Conservation (phyloP, 2,797 vertebrate species). For the Phoxinus dragarum region DNA sequence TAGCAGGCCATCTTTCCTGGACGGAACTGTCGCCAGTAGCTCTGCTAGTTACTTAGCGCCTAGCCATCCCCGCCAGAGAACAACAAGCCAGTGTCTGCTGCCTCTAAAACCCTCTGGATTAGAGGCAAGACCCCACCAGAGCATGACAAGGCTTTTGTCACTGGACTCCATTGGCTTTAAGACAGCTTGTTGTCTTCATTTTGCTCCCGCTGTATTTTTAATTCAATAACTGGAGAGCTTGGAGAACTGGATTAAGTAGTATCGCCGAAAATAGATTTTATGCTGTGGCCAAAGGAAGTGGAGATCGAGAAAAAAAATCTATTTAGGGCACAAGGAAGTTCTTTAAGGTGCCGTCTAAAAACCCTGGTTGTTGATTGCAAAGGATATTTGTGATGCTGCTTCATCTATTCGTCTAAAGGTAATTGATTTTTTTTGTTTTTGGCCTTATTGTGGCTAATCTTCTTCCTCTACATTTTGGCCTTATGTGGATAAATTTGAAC, state of each 20-base stretch:
- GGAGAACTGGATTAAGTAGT: constrained; percentile 29
- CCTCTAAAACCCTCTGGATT: constrained; percentile 79
- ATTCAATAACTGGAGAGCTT: constrained; percentile 27
- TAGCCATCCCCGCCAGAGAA: constrained; percentile 67
- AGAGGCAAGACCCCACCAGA: constrained; percentile 79
- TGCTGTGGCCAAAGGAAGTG: constrained; percentile 48
- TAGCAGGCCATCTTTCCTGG: constrained; percentile 79
- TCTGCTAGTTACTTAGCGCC: constrained; percentile 81
- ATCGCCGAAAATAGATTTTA: constrained; percentile 31
- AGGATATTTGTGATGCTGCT: constrained; percentile 6
- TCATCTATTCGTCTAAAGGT: not conserved
- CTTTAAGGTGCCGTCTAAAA: constrained; percentile 30
- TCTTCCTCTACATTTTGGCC: not conserved
- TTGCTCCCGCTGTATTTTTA: constrained; percentile 56
- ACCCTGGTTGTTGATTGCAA: not conserved
- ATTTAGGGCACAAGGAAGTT: constrained; percentile 30
- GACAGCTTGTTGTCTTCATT: constrained; percentile 71
- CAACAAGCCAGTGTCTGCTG: constrained; percentile 73
- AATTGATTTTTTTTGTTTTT: not conserved
- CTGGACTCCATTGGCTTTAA: constrained; percentile 78
- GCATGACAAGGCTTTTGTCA: constrained; percentile 82
- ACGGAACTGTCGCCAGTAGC: constrained; percentile 86
- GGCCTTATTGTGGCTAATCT: not conserved
- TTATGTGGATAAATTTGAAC: not conserved
- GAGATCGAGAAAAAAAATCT: not conserved